Evolutionary conservation across 2,113 vertebrate species (phyloP).

Genomic region (Spilogale gracilis): DNA sequence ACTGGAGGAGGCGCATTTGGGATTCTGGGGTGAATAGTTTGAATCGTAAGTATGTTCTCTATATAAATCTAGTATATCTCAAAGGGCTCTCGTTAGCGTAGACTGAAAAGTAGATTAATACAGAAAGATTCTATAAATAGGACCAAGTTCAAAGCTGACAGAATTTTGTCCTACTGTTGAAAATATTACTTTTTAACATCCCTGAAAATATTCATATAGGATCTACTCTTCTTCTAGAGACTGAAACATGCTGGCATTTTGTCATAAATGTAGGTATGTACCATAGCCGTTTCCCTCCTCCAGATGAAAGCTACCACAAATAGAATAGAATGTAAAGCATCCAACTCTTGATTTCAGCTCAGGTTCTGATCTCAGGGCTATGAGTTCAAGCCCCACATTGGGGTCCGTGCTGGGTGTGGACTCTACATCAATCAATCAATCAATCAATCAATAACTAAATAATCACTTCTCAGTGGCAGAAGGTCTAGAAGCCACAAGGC

Average conservation of each 20-base stretch:
- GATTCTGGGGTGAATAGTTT: neutral
- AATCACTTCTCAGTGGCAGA: neutral
- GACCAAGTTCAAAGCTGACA: neutral
- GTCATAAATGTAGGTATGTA: neutral
- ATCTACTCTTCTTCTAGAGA: constrained; percentile 32
- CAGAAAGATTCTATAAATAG: neutral
- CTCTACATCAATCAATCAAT: neutral
- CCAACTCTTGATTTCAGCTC: neutral
- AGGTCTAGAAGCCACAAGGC: neutral
- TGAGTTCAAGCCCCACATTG: neutral
- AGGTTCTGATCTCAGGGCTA: neutral
- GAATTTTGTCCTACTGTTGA: neutral
- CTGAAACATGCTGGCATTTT: neutral
- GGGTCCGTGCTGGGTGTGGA: neutral
- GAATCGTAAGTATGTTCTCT: neutral
- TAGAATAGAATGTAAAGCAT: neutral
- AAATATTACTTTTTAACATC: neutral
- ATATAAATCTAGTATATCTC: neutral
- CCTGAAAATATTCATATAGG: constrained; percentile 11
- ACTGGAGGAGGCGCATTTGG: neutral
- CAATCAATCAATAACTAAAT: neutral
- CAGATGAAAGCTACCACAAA: neutral
- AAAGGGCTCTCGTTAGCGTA: neutral
- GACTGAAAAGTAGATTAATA: neutral
- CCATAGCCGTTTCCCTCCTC: neutral